These are phyloP conservation scores for Paguma larvata DNA, from an alignment of 2,797 vertebrate species.

Conservation along the genomic window DNA sequence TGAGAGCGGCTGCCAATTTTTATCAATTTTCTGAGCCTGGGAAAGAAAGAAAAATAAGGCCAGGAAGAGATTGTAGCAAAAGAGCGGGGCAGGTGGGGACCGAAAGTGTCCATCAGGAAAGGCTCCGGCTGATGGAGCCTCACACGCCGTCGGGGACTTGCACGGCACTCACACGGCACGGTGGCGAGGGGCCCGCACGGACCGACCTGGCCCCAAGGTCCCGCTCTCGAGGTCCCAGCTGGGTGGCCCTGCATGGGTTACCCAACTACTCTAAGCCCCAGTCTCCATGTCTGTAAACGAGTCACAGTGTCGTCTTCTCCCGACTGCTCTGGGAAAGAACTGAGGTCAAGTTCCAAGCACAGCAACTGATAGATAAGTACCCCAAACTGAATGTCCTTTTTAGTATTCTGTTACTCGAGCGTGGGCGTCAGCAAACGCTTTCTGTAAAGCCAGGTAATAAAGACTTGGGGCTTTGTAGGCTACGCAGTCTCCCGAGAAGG, in stretches of 20 bases:
- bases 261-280: not conserved
- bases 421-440: not conserved
- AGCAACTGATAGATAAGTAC: not conserved
- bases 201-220: not conserved
- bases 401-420: not conserved
- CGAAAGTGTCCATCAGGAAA: not conserved
- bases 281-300: not conserved
- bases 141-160: fast-evolving
- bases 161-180: fast-evolving
- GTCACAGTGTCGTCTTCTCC: not conserved
- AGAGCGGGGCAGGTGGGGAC: not conserved
- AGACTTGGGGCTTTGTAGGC: no score
- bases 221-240: not conserved
- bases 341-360: not conserved
- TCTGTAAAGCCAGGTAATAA: not conserved
- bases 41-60: not conserved
- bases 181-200: fast-evolving
- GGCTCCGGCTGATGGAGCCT: fast-evolving
- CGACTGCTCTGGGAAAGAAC: not conserved
- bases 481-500: not conserved
- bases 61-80: not conserved
- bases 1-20: not conserved
- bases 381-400: not conserved
- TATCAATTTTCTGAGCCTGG: not conserved
- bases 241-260: fast-evolving